A percentile compares a stretch with the other conserved stretches of the same genome.
Evolutionary conservation across 2,888 invertebrate species (phyloP).

Genomic region (Hybos culiciformis): DNA sequence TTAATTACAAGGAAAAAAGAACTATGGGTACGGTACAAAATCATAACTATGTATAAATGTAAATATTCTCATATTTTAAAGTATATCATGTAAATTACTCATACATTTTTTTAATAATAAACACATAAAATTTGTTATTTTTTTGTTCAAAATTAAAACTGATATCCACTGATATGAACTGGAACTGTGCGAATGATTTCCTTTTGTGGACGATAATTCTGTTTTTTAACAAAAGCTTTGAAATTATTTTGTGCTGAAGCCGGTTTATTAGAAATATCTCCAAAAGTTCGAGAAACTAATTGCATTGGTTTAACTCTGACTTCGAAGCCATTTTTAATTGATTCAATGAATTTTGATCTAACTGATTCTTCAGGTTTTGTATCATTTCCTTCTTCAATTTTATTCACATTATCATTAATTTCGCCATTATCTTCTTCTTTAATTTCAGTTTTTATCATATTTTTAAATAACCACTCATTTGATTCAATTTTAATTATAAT

Average conservation of each 20-base stretch:
- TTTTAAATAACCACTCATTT: conserved; percentile 27
- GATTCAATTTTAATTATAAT: conserved; percentile 18
- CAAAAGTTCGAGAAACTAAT: conserved; percentile 12
- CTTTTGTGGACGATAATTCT: conserved; percentile 20
- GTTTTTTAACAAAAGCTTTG: conserved; percentile 30
- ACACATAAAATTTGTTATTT: too few relatives aligned
- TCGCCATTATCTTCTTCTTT: conserved; percentile 12
- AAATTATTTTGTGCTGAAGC: conserved; percentile 20
- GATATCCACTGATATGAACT: neutral
- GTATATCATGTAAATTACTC: too few relatives aligned
- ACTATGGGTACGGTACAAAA: too few relatives aligned
- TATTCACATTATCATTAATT: conserved; percentile 10
- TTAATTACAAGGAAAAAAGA: too few relatives aligned
- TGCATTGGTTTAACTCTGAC: conserved; percentile 21
- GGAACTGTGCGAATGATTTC: conserved; percentile 17
- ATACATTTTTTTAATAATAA: too few relatives aligned
- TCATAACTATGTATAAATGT: too few relatives aligned
- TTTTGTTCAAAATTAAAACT: too few relatives aligned
- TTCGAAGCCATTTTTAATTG: conserved; percentile 23
- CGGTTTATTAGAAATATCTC: conserved; percentile 8
- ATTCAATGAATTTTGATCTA: conserved; percentile 20
- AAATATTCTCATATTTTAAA: too few relatives aligned
- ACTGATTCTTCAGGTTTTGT: conserved; percentile 12
- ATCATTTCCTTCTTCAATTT: conserved; percentile 12
- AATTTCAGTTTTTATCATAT: conserved; percentile 19